Conservation (phyloP, 1,140 invertebrate genomes). For the Apis cerana region DNA sequence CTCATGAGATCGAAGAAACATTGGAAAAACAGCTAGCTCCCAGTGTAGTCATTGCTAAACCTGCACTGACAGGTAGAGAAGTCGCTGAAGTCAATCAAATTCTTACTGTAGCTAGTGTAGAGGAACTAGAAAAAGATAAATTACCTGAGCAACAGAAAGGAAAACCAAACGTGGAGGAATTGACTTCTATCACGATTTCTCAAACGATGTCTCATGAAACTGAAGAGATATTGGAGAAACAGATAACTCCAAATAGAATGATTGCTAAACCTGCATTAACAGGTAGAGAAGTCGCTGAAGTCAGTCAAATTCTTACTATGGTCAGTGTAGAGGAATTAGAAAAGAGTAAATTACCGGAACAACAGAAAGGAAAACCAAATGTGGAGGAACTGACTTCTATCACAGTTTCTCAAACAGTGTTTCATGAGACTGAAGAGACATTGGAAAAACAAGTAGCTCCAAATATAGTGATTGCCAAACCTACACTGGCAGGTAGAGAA, state of each 20-base stretch:
- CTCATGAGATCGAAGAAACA: constrained; percentile 66
- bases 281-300: constrained; percentile 69
- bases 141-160: constrained; percentile 63
- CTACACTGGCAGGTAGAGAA: constrained; percentile 64
- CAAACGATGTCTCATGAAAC: constrained; percentile 57
- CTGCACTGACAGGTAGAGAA: constrained; percentile 70
- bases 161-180: constrained; percentile 57
- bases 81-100: constrained; percentile 72
- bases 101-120: constrained; percentile 60
- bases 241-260: constrained; percentile 47
- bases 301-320: constrained; percentile 66
- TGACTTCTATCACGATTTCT: constrained; percentile 62
- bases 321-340: constrained; percentile 64
- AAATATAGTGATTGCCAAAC: constrained; percentile 55
- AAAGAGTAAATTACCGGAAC: constrained; percentile 47
- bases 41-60: constrained; percentile 56
- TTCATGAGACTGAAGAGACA: constrained; percentile 68
- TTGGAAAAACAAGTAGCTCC: constrained; percentile 54
- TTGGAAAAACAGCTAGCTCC: constrained; percentile 59
- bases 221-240: constrained; percentile 51
- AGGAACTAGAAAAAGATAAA: constrained; percentile 1
- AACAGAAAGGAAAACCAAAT: constrained; percentile 60
- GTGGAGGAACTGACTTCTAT: constrained; percentile 62
- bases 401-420: constrained; percentile 66
- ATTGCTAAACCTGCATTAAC: constrained; percentile 61